A percentile compares a stretch with the other conserved stretches of the same genome.
phyloP scores from a whole-genome alignment of 2,888 invertebrate genomes.

The Stratiomys singularior region DNA sequence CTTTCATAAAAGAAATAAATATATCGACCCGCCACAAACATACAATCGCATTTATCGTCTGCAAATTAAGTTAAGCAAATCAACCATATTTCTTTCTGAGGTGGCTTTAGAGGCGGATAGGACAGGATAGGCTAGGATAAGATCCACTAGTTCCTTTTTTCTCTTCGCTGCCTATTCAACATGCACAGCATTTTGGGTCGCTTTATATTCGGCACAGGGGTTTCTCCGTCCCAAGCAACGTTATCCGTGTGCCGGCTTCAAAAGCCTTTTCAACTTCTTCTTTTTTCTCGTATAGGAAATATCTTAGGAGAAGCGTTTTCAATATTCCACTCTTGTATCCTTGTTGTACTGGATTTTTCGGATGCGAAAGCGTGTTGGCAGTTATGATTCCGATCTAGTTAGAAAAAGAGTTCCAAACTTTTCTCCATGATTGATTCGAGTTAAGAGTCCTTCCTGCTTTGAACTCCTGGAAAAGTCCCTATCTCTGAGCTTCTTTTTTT shows the following conservation, averaged over 20 bases:
- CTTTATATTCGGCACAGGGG: constrained; percentile 6
- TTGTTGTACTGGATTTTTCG: neutral
- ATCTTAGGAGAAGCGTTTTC: constrained; percentile 47
- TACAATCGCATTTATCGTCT: constrained; percentile 52
- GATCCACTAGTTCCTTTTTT: constrained; percentile 10
- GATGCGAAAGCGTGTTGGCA: neutral
- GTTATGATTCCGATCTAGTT: too few relatives aligned
- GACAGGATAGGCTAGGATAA: neutral
- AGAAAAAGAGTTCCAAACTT: too few relatives aligned
- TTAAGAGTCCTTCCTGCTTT: too few relatives aligned
- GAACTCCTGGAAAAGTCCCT: too few relatives aligned
- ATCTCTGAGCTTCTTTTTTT: too few relatives aligned
- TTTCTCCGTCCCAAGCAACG: constrained; percentile 22
- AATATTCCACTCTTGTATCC: constrained; percentile 50
- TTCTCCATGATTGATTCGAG: too few relatives aligned
- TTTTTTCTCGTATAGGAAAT: constrained; percentile 47
- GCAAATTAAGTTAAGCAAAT: constrained; percentile 56
- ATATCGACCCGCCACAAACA: constrained; percentile 53
- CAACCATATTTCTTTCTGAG: constrained; percentile 50
- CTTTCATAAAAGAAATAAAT: constrained; percentile 52
- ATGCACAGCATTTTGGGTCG: constrained; percentile 17
- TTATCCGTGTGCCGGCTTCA: constrained; percentile 13
- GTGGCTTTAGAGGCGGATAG: constrained; percentile 2
- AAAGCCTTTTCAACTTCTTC: constrained; percentile 38
- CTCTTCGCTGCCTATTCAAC: neutral